Conservation (phyloP, 2,113 vertebrate genomes). For the Meriones unguiculatus region DNA sequence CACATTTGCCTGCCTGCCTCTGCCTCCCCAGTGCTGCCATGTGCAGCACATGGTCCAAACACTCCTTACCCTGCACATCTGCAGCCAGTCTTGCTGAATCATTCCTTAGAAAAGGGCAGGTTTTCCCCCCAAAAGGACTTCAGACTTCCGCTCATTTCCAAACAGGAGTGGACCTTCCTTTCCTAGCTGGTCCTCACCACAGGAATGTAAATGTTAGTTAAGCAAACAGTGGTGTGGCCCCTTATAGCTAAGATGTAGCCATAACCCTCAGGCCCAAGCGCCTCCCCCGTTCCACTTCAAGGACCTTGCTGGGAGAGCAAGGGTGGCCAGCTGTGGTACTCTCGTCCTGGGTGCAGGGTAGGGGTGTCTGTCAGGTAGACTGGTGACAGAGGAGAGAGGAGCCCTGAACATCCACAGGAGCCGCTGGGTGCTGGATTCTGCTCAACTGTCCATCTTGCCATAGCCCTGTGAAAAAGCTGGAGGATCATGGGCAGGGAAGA, state of each 20-base stretch:
- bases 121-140: neutral
- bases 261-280: neutral
- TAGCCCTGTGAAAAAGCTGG: neutral
- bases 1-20: neutral
- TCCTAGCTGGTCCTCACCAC: neutral
- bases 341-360: neutral
- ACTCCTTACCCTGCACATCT: neutral
- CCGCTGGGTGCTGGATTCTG: neutral
- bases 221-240: constrained; percentile 18
- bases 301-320: neutral
- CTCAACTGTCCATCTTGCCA: neutral
- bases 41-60: neutral
- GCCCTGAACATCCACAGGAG: neutral
- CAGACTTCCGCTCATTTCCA: neutral
- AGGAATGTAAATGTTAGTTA: constrained; percentile 28
- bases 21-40: neutral
- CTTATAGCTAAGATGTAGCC: neutral
- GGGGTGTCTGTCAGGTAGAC: neutral
- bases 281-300: accelerated
- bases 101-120: neutral
- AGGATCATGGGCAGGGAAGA: neutral
- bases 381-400: neutral
- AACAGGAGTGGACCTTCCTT: neutral
- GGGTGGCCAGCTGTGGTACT: neutral
- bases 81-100: neutral